These are phyloP conservation scores for Centruroides sculpturatus DNA, from an alignment of 1,140 invertebrate genomes.

Conservation along the genomic window DNA sequence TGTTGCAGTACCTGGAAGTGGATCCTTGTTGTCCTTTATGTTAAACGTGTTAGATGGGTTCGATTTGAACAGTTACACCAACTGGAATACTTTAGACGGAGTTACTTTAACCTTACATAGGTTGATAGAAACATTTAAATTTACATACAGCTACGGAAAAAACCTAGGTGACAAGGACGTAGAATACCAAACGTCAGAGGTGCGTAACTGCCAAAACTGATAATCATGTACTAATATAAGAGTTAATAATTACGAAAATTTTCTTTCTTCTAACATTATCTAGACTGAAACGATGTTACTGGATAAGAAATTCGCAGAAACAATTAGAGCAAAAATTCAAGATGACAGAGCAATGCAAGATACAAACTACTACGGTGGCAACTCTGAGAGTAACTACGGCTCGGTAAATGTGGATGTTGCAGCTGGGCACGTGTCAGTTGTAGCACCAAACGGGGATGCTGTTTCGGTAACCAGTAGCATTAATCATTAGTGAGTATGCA, in stretches of 20 bases:
- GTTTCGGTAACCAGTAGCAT: conserved; percentile 86
- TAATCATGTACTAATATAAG: too few relatives aligned
- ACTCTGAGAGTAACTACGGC: conserved; percentile 16
- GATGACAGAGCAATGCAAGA: conserved; percentile 51
- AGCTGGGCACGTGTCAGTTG: conserved; percentile 74
- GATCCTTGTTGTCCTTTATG: conserved; percentile 60
- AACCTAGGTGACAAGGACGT: conserved; percentile 30
- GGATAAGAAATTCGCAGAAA: conserved; percentile 3
- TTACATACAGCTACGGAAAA: conserved; percentile 34
- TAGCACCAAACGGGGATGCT: conserved; percentile 75
- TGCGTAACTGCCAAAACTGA: too few relatives aligned
- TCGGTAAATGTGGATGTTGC: conserved; percentile 50
- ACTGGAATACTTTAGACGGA: too few relatives aligned
- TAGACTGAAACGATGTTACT: conserved; percentile 2
- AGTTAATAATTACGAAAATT: too few relatives aligned
- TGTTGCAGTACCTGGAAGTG: conserved; percentile 47
- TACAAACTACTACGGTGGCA: conserved; percentile 47
- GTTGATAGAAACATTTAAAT: conserved; percentile 38
- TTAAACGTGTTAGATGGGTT: conserved; percentile 65
- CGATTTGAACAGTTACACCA: background rate
- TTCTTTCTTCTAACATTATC: too few relatives aligned
- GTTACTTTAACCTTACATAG: conserved; percentile 19
- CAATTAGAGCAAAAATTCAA: conserved; percentile 18
- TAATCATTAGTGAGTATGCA: conserved; percentile 62
- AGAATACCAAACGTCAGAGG: too few relatives aligned